Conservation (phyloP, 2,888 invertebrate genomes). For the Aricia artaxerxes region DNA sequence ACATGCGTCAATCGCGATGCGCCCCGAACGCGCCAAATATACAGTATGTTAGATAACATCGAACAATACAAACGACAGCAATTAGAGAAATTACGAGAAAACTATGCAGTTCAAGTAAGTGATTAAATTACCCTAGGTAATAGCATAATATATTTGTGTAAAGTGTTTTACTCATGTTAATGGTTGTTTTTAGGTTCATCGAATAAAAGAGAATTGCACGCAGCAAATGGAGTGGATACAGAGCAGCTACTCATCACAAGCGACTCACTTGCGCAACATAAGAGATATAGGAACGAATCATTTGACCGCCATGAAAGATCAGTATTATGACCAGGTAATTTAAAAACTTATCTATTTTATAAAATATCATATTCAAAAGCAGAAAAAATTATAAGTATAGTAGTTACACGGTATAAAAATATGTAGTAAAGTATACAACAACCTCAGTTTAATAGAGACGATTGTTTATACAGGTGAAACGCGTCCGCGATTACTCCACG, state of each 20-base stretch:
- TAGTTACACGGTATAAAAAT: not conserved
- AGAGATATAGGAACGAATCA: conserved; percentile 95
- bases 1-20: conserved; percentile 85
- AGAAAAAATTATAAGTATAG: not conserved
- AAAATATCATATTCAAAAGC: not conserved
- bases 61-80: conserved; percentile 94
- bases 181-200: conserved; percentile 83
- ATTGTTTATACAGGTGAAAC: conserved; percentile 85
- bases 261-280: conserved; percentile 91
- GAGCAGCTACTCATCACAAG: conserved; percentile 93
- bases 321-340: conserved; percentile 93
- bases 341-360: not conserved
- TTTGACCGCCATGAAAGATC: conserved; percentile 91
- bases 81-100: conserved; percentile 92
- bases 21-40: conserved; percentile 90
- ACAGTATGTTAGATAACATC: conserved; percentile 93
- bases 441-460: not conserved
- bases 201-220: conserved; percentile 95
- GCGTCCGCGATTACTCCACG: conserved; percentile 95
- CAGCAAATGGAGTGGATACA: conserved; percentile 97
- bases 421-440: not conserved
- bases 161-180: not conserved
- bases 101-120: conserved; percentile 92
- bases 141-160: conserved; percentile 22
- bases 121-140: not conserved